These are phyloP conservation scores for Artibeus lituratus DNA, from an alignment of 2,797 vertebrate genomes.

Conservation along the genomic window DNA sequence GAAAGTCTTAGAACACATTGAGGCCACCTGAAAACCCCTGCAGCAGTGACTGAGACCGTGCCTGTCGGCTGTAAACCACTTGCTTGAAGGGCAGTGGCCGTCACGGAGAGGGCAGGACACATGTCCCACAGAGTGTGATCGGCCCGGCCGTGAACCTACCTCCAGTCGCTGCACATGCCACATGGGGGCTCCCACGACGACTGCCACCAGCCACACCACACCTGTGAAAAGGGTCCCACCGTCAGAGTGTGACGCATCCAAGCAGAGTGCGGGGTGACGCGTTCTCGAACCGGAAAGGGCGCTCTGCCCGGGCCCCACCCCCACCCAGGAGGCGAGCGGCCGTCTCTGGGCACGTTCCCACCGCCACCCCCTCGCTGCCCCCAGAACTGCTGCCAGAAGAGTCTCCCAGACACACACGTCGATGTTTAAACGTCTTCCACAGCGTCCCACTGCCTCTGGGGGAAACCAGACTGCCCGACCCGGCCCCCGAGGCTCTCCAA, in stretches of 20 bases:
- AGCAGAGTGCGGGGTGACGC: accelerated
- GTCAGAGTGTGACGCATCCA: not conserved
- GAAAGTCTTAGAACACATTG: not conserved
- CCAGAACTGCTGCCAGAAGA: not conserved
- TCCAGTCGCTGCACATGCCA: slow-evolving; percentile 83
- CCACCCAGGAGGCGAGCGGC: accelerated
- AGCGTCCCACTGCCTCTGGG: too few relatives aligned
- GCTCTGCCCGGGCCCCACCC: too few relatives aligned
- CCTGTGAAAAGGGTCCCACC: slow-evolving; percentile 66
- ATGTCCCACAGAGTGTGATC: not conserved
- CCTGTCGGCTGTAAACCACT: not conserved
- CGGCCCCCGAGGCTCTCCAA: too few relatives aligned
- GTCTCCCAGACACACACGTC: too few relatives aligned
- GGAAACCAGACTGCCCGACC: too few relatives aligned
- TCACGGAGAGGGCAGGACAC: not conserved
- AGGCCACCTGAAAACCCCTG: not conserved
- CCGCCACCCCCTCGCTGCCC: not conserved
- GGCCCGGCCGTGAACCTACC: slow-evolving; percentile 67
- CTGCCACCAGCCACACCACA: slow-evolving; percentile 83
- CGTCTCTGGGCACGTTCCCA: not conserved
- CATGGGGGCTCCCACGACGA: slow-evolving; percentile 82
- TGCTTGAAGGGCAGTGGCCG: too few relatives aligned
- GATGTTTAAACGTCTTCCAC: too few relatives aligned
- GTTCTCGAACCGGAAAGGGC: too few relatives aligned
- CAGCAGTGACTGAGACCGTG: not conserved